Base-by-base conservation (phyloP, 2,113 vertebrate genomes). In the Ophiodon elongatus region DNA sequence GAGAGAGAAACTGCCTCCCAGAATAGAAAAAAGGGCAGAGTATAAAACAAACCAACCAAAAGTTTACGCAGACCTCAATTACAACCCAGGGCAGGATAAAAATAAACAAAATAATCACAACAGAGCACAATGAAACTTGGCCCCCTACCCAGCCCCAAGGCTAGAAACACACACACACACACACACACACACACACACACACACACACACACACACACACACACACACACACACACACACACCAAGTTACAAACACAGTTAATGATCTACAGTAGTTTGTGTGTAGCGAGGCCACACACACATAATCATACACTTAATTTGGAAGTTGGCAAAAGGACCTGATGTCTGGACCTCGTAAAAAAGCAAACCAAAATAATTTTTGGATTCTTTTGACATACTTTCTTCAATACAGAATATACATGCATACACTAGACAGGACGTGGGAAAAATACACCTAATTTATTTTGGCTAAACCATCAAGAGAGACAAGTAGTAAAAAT, bases 91-190 rank as follows among this genome's bases (percentile, higher is more conserved):
- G 88, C 57, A 41, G 67, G 91, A 84, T 91, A 88, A 93, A 94
- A 94, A 94, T 93, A 95, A 95, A 95, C 92, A 85, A 86, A 94
- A 94, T 93, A 93, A 94, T 94, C 90, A 79, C 85, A 93, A 92
- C 88, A 74, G 72, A 87, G 89, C 76, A 77, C 80, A 79, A 90
- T 84, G 80, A 93, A 91, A 77, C 84, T 75, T 80, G 79, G 84
- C 88, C 89, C 92, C 85, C 91, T 60, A 81, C 90, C 88, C 79
- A 50, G 70, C 56, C 60, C 63, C 8, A 21, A 76, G 82, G 78
- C 83, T 62, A 66, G 3, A 65, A 29, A 43, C 31, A 64, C 52
- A n/a, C 37, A 37, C 21, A 56, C 8, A 25, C 33, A 37, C 25
- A 70, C 31, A 31, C 25, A 52, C 31, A 66, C 5, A 74, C 43